Evolutionary conservation across 2,888 invertebrate species (phyloP).

Genomic region (Patella pellucida): DNA sequence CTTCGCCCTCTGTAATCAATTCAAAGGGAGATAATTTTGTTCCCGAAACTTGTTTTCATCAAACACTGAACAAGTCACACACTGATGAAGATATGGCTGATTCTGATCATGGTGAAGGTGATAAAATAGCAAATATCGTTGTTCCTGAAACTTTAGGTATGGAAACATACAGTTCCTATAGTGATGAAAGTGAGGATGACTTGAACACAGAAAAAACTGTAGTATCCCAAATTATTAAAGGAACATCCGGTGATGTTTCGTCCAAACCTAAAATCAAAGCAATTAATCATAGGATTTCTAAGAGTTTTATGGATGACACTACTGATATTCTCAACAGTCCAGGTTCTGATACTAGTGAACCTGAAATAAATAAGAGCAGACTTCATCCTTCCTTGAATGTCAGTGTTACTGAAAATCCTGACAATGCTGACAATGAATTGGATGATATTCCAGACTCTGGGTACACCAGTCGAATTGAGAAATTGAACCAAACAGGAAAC

Average conservation of each 20-base stretch:
- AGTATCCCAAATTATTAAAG: not conserved
- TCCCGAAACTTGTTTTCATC: conserved; percentile 11
- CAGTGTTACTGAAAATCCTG: not conserved
- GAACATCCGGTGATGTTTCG: not conserved
- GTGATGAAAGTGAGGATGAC: not conserved
- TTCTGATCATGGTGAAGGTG: conserved; percentile 6
- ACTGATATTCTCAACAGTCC: conserved; percentile 11
- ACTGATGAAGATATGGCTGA: conserved; percentile 17
- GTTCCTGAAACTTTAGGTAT: conserved; percentile 20
- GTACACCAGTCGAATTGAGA: not conserved
- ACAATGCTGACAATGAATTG: not conserved
- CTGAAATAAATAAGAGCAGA: not conserved
- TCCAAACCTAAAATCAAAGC: no score
- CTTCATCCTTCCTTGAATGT: not conserved
- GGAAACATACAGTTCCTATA: not conserved
- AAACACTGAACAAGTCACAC: not conserved
- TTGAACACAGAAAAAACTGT: conserved; percentile 9
- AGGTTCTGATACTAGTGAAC: not conserved
- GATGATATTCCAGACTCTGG: conserved; percentile 3
- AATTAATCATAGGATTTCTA: not conserved
- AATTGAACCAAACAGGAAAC: not conserved
- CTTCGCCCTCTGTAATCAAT: no score
- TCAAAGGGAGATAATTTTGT: not conserved
- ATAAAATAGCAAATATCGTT: not conserved
- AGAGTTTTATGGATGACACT: not conserved